Base-by-base conservation (phyloP, 1,140 invertebrate species). In the Zaprionus ghesquierei region DNA sequence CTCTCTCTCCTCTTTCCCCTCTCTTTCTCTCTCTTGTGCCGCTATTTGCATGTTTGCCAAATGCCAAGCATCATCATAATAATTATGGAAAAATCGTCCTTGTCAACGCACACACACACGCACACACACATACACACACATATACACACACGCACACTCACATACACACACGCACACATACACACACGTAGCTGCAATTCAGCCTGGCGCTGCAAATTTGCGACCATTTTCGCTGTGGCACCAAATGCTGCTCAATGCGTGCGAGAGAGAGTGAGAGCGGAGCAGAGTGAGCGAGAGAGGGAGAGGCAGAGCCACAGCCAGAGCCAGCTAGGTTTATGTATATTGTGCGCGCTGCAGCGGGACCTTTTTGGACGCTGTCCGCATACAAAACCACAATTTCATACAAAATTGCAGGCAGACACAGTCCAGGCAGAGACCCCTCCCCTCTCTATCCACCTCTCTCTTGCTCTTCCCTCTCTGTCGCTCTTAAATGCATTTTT, bases 41-140 rank as follows among this genome's bases (percentile, higher is more conserved):
- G 31, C 33, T 50, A 20, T 61, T 69, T 71, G 84, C 73, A 72
- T 89, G 82, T 87, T 89, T 87, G 84, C 76, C 84, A 87, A 82
- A 82, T 79, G 82, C 84, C 82, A 70, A 87, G 84, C 84, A 87
- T 89, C 84, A 87, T 87, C 84, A 87, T 87, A 87, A 89, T 87
- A 87, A 87, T 87, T 87, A 89, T 87, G 84, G 82, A 87, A 87
- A 87, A 87, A 89, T 89, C 60, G 79, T 77, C 71, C 72, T 62
- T 87, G 84, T 87, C 84, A 76, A 82, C 76, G 44, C 50, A 56
- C 64, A 61, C 71, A 62, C 35, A 46, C 44, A 46, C 41, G 41
- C 51, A 71, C 33, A 64, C 41, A 53, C 22, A 46, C 49, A 51
- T 41, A 49, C 55, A 64, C 31, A n/a, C n/a, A n/a, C n/a, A n/a